Percentiles rank a stretch among this genome's conserved stretches.
phyloP scores from a whole-genome alignment of 2,888 invertebrate genomes.

The Ochropleura plecta region DNA sequence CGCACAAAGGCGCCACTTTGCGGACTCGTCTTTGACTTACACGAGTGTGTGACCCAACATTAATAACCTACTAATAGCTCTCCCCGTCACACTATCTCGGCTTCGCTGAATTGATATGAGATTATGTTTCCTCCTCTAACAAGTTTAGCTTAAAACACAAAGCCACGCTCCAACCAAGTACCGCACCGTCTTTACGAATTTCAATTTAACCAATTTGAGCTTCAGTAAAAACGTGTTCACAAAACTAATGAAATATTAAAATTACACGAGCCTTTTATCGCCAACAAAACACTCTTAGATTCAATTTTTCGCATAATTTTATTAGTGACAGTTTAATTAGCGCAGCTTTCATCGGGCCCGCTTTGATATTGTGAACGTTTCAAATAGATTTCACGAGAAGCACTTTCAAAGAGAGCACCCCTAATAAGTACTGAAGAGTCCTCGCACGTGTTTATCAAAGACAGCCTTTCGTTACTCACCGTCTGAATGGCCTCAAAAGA shows the following conservation, averaged over 20 bases:
- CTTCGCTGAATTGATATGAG: conserved; percentile 58
- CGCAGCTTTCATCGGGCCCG: conserved; percentile 88
- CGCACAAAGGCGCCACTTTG: conserved; percentile 88
- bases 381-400: conserved; percentile 90
- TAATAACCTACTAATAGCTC: conserved; percentile 87
- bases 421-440: conserved; percentile 91
- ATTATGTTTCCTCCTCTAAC: conserved; percentile 48
- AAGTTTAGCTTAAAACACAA: conserved; percentile 49
- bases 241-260: conserved; percentile 67
- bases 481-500: conserved; percentile 91
- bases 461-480: conserved; percentile 91
- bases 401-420: conserved; percentile 90
- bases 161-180: conserved; percentile 25
- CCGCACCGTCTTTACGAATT: conserved; percentile 19
- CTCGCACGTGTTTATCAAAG: conserved; percentile 91
- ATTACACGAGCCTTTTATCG: conserved; percentile 77
- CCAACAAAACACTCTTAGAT: conserved; percentile 81
- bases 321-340: conserved; percentile 90
- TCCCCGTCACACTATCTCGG: conserved; percentile 57
- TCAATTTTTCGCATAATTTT: conserved; percentile 89
- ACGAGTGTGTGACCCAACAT: conserved; percentile 85
- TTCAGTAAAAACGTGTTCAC: conserved; percentile 43
- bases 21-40: conserved; percentile 85
- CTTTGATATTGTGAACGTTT: conserved; percentile 90
- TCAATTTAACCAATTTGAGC: conserved; percentile 26